phyloP scores from a whole-genome alignment of 2,113 vertebrate species.

The Setophaga petechia region DNA sequence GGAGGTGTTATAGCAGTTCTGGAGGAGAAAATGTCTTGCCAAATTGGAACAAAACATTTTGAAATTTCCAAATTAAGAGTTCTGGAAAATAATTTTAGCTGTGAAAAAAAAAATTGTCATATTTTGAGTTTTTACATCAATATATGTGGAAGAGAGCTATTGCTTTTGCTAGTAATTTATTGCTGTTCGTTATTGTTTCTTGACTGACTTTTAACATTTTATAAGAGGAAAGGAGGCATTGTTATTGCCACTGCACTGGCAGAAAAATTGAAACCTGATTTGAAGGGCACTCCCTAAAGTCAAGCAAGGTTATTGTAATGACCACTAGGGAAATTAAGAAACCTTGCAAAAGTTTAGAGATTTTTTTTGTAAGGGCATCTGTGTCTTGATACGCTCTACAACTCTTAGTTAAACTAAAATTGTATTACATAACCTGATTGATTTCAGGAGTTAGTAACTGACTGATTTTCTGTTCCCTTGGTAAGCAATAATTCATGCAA shows the following conservation, averaged over 20 bases:
- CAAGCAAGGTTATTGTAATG: conserved; percentile 8
- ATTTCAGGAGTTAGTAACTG: conserved; percentile 28
- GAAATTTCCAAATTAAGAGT: background rate
- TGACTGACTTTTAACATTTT: background rate
- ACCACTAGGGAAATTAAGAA: conserved; percentile 40
- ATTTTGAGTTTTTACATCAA: background rate
- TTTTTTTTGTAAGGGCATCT: background rate
- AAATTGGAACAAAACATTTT: background rate
- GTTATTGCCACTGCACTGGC: background rate
- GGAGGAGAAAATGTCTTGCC: background rate
- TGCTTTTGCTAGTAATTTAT: background rate
- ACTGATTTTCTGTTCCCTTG: conserved; percentile 31
- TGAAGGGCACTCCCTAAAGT: background rate
- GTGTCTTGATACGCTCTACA: background rate
- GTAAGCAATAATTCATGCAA: conserved; percentile 40
- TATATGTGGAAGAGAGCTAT: background rate
- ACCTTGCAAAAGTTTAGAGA: background rate
- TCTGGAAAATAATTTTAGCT: background rate
- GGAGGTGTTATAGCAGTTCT: background rate
- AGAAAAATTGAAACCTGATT: conserved; percentile 17
- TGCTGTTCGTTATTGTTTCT: background rate
- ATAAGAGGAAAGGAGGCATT: background rate
- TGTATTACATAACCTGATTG: background rate
- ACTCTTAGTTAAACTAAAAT: conserved; percentile 41
- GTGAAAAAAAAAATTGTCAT: background rate